Evolutionary conservation across 2,797 vertebrate species (phyloP).

Genomic region (Limosa lapponica): DNA sequence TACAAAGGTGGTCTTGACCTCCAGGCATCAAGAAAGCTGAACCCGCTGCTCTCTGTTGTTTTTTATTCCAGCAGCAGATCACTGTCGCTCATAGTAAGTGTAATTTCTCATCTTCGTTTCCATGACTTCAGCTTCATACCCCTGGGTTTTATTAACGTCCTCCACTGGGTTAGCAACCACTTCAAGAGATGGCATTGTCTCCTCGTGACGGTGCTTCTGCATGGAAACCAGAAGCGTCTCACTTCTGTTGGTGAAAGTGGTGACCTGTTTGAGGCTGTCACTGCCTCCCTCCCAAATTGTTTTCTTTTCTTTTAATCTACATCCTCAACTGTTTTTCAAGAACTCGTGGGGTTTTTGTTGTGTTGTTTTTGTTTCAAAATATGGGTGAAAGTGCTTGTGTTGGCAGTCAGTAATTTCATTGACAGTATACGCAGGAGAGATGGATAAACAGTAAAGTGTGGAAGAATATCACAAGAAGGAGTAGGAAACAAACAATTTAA

Average conservation of each 20-base stretch:
- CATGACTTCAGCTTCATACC: background rate
- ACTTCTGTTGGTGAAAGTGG: background rate
- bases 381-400: background rate
- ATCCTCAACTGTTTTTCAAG: background rate
- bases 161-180: background rate
- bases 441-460: background rate
- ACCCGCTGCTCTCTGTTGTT: background rate
- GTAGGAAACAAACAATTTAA: background rate
- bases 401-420: background rate
- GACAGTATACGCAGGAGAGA: background rate
- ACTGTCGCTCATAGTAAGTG: background rate
- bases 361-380: background rate
- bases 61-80: background rate
- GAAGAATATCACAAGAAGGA: background rate
- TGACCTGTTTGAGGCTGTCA: background rate
- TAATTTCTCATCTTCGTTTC: background rate
- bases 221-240: background rate
- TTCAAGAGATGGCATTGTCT: background rate
- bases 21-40: background rate
- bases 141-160: background rate
- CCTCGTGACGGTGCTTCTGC: rapidly evolving
- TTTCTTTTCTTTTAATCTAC: background rate
- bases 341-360: background rate
- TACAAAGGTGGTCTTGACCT: background rate
- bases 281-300: background rate